These are phyloP conservation scores for Apis dorsata DNA, from an alignment of 1,140 invertebrate genomes.

Conservation along the genomic window DNA sequence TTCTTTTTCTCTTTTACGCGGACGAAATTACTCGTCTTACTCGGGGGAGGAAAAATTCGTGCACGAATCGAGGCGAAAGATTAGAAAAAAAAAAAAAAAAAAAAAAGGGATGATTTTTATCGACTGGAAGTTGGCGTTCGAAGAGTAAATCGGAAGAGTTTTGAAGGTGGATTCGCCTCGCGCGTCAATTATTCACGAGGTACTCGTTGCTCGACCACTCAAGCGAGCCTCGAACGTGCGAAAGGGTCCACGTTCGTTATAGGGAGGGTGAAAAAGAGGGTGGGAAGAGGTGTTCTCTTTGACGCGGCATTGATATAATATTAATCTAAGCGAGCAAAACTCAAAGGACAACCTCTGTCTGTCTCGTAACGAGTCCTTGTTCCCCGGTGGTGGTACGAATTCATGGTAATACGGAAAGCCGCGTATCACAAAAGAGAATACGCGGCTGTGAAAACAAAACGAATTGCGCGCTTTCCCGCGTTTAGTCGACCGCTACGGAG, in stretches of 20 bases:
- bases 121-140: too few species aligned
- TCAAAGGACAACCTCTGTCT: conserved; percentile 65
- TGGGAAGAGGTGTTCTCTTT: conserved; percentile 61
- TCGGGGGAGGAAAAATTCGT: too few species aligned
- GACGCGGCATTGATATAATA: conserved; percentile 70
- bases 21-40: too few species aligned
- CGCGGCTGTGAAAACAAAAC: neutral
- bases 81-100: too few species aligned
- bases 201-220: conserved; percentile 45
- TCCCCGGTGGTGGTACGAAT: conserved; percentile 51
- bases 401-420: conserved; percentile 47
- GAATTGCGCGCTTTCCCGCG: neutral
- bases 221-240: conserved; percentile 46
- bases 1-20: neutral
- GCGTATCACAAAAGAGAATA: conserved; percentile 23
- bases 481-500: neutral
- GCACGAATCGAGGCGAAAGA: too few species aligned
- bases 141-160: conserved; percentile 28
- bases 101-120: too few species aligned
- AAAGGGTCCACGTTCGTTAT: conserved; percentile 35
- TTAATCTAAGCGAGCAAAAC: conserved; percentile 69
- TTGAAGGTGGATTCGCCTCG: conserved; percentile 3
- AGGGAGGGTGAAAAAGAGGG: conserved; percentile 20
- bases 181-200: conserved; percentile 57
- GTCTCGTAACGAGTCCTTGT: conserved; percentile 67